Conservation (phyloP, 2,113 vertebrate genomes). For the Calcarius ornatus region DNA sequence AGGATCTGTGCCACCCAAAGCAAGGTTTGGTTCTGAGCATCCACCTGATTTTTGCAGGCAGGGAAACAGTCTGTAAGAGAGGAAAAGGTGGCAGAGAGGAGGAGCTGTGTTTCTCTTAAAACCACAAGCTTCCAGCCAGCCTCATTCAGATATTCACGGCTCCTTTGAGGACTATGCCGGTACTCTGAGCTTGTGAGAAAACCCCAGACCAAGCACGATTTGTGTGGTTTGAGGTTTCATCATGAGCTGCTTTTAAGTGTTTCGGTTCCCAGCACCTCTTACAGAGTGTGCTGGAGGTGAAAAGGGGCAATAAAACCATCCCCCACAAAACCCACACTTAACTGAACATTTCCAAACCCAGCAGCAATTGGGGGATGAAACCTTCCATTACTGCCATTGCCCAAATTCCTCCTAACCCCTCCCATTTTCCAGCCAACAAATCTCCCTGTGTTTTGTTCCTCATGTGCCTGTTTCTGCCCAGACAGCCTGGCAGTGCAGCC, state of each 20-base stretch:
- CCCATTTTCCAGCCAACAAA: fast-evolving
- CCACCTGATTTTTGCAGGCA: not conserved
- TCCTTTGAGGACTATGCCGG: not conserved
- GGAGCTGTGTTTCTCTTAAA: not conserved
- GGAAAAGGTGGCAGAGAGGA: not conserved
- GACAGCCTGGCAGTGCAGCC: not conserved
- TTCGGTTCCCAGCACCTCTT: constrained; percentile 33
- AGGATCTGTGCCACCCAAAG: fast-evolving
- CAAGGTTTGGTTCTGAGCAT: not conserved
- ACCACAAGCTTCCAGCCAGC: not conserved
- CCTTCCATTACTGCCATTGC: not conserved
- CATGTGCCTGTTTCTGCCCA: not conserved
- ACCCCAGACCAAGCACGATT: constrained; percentile 10
- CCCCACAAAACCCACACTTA: constrained; percentile 50
- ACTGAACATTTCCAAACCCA: constrained; percentile 41
- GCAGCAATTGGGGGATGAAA: not conserved
- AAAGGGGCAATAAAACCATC: constrained; percentile 35
- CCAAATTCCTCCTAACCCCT: not conserved
- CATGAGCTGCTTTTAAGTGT: constrained; percentile 35
- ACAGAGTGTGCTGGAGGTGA: constrained; percentile 32
- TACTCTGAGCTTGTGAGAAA: not conserved
- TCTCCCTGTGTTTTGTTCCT: not conserved
- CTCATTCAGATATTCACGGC: not conserved
- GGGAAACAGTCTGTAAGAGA: not conserved
- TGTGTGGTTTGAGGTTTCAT: constrained; percentile 61